Conservation (phyloP, 1,140 invertebrate genomes). For the Tetramorium simillimum region DNA sequence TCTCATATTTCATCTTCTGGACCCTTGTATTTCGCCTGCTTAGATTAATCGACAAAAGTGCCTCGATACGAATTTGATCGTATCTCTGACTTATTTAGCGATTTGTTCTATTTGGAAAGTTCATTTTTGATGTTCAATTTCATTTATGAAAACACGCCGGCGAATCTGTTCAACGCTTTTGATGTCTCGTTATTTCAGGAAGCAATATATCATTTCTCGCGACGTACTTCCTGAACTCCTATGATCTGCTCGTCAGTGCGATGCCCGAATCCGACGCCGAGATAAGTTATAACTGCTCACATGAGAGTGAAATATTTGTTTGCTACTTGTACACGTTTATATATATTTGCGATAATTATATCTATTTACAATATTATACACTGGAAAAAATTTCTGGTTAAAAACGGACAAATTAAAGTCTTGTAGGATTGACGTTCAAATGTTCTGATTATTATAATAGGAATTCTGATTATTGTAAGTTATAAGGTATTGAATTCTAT, state of each 20-base stretch:
- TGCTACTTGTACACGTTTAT: neutral
- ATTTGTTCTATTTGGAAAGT: neutral
- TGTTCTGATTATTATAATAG: no score
- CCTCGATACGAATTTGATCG: neutral
- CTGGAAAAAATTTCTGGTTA: no score
- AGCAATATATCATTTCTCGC: conserved; percentile 14
- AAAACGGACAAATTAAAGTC: no score
- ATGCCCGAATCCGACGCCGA: neutral
- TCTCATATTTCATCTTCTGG: neutral
- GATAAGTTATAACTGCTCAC: neutral
- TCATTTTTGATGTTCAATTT: neutral
- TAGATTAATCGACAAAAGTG: neutral
- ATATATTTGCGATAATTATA: neutral
- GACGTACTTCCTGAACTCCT: neutral
- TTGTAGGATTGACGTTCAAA: no score
- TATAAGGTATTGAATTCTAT: no score
- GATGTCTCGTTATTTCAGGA: conserved; percentile 26
- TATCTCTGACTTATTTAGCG: neutral
- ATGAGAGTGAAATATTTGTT: neutral
- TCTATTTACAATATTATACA: neutral
- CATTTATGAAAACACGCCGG: neutral
- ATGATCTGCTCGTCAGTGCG: neutral
- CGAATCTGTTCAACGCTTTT: neutral
- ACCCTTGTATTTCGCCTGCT: no score
- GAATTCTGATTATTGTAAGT: no score